Evolutionary conservation across 2,113 vertebrate genomes (phyloP), one percentile per base, ranked within the genome.

Genomic region (Vimba vimba): DNA sequence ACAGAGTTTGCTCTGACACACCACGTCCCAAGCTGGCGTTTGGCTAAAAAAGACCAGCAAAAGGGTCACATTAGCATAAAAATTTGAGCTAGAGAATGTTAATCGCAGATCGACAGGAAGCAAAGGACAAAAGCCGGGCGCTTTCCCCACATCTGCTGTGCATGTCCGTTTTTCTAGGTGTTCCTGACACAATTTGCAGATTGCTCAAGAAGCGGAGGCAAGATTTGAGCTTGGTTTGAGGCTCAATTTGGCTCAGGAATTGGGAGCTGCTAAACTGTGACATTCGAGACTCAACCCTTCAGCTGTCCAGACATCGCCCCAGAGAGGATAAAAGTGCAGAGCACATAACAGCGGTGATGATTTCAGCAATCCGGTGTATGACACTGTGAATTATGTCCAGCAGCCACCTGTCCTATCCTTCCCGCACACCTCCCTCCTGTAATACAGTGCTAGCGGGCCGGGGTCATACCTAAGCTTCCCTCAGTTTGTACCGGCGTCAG

Each of bases 61-160:
- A 92, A 92, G 92, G 92, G 92, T 91, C 59, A 71, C 84, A 93
- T 92, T 93, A 89, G 85, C 93, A 93, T 92, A 91, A 71, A 74
- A 78, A 85, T 79, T 81, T 68, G 76, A 79, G 82, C 64, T 45
- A 82, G 86, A 64, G 83, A 87, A 85, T 83, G 88, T 66, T 83
- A 66, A 85, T 77, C 60, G 25, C 62, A 21, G 21, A 79, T 60
- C 36, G 33, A 62, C 82, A 69, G 85, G 27, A 79, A 86, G 15
- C 36, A 57, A 57, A 57, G 55, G 55, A 57, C 55, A 57, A 57
- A 6, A 75, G 30, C 7, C 2, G 12, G 43, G 69, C 13, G 0
- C 15, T 13, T 45, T 39, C 30, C 33, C 9, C 6, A 15, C 55
- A 55, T 69, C 66, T 43, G 7, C 10, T 21, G n/a, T 2, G 15